phyloP scores from a whole-genome alignment of 2,797 vertebrate genomes.

The Typhlichthys subterraneus region DNA sequence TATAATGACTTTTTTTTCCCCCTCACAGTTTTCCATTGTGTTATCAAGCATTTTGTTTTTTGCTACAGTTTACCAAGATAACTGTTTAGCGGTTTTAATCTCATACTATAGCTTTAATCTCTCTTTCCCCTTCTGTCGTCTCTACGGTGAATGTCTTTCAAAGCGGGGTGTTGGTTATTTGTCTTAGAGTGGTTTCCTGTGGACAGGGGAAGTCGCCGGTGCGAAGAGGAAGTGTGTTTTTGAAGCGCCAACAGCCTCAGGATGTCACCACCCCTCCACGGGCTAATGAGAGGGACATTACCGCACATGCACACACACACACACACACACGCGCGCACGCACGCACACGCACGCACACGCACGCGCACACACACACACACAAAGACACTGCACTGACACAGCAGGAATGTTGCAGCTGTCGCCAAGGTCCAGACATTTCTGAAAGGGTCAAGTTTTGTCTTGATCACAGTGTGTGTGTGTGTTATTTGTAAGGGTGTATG shows the following conservation, averaged over 20 bases:
- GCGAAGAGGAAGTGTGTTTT: slow-evolving; percentile 78
- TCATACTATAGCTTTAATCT: neutral
- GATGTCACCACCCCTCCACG: slow-evolving; percentile 81
- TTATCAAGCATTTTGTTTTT: neutral
- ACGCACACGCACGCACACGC: slow-evolving; percentile 22
- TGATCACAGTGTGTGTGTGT: slow-evolving; percentile 20
- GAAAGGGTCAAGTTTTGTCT: slow-evolving; percentile 41
- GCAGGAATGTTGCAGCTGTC: slow-evolving; percentile 72
- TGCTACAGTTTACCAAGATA: neutral
- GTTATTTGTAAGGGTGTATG: slow-evolving; percentile 18
- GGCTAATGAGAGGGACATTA: slow-evolving; percentile 77
- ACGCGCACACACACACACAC: slow-evolving; percentile 30
- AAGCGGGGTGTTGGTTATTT: slow-evolving; percentile 50
- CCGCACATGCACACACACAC: slow-evolving; percentile 35
- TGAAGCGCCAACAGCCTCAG: slow-evolving; percentile 77
- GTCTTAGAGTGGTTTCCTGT: slow-evolving; percentile 65
- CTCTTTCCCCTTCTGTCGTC: slow-evolving; percentile 17
- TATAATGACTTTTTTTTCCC: neutral
- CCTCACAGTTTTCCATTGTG: neutral
- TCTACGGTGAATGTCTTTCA: slow-evolving; percentile 19
- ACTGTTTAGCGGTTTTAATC: neutral
- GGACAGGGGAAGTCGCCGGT: slow-evolving; percentile 62
- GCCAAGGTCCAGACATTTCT: slow-evolving; percentile 51
- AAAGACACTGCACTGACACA: slow-evolving; percentile 30
- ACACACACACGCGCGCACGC: slow-evolving; percentile 17